Base-by-base conservation (phyloP, 2,113 vertebrate genomes). In the Salvator merianae region DNA sequence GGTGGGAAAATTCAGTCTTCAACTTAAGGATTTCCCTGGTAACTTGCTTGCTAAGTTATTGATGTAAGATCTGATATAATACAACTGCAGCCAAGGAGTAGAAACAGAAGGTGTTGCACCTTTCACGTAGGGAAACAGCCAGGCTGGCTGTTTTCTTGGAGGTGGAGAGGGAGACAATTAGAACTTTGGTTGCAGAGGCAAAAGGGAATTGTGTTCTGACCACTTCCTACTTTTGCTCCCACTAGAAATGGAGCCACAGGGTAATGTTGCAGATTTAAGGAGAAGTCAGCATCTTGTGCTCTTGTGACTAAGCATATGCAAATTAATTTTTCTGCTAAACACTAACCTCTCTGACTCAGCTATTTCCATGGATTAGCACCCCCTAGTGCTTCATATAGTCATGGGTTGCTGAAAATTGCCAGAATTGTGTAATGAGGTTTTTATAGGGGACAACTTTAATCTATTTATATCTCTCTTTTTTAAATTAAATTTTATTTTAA, bases 301-400 rank as follows among this genome's bases (percentile, higher is more conserved):
- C 38, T 32, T 26, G 9, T 68, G 77, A 79, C 26, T 16, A 80
- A 80, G 20, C n/a, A 34, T 50, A 68, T 34, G 32, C 26, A 55
- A 77, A 55, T 30, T n/a, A 16, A 13, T 5, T 20, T 38, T 9
- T 12, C 13, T 53, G 14, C 43, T 63, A 4, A 18, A 43, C n/a
- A 3, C 2, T n/a, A 14, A 14, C 40, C 18, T 9, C 62, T 32
- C 7, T 47, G 34, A 69, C 4, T 84, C 43, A 76, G 34, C 9
- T 12, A 7, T 36, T 77, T 50, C 36, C 28, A 16, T 75, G 30
- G 12, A 71, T 32, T 30, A 71, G 65, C 38, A 24, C 50, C 83
- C 20, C 75, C 83, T 84, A 43, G 75, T 78, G 75, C n/a, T 71
- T 34, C 66, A 84, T 14, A 78, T 26, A 30, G 74, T 24, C 13